A percentile compares a stretch with the other conserved stretches of the same genome.
These are phyloP conservation scores for Achatina immaculata DNA, from an alignment of 1,140 invertebrate species.

Conservation along the genomic window DNA sequence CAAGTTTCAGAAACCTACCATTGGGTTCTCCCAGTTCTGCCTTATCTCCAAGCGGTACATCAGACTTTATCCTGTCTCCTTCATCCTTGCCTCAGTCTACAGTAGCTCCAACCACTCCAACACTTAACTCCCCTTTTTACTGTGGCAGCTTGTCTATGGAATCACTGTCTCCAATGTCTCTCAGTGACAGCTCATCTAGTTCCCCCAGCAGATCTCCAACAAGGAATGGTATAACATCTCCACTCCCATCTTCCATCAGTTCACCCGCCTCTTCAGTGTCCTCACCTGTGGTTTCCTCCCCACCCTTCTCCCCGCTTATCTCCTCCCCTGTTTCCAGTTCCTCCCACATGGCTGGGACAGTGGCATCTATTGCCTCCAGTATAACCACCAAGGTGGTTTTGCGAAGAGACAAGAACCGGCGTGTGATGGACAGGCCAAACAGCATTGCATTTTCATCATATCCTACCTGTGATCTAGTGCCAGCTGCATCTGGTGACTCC, in stretches of 20 bases:
- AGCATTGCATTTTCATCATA: slow-evolving; percentile 70
- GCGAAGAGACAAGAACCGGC: slow-evolving; percentile 62
- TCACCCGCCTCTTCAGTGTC: slow-evolving; percentile 26
- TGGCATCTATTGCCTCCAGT: slow-evolving; percentile 26
- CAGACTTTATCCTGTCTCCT: slow-evolving; percentile 21
- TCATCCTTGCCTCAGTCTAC: slow-evolving; percentile 27
- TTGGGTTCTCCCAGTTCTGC: background rate
- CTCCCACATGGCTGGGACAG: slow-evolving; percentile 10
- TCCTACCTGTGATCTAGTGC: slow-evolving; percentile 64
- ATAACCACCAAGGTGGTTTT: slow-evolving; percentile 53
- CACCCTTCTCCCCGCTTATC: slow-evolving; percentile 14
- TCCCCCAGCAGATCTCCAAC: slow-evolving; percentile 31
- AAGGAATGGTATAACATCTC: slow-evolving; percentile 25
- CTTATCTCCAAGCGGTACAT: background rate
- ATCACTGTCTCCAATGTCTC: slow-evolving; percentile 48
- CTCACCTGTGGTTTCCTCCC: slow-evolving; percentile 23
- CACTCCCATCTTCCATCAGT: slow-evolving; percentile 24
- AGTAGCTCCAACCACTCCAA: slow-evolving; percentile 19
- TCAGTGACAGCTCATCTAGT: slow-evolving; percentile 40
- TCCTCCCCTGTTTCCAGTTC: slow-evolving; percentile 35
- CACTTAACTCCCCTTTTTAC: background rate
- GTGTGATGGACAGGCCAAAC: slow-evolving; percentile 63
- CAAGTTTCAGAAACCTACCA: background rate
- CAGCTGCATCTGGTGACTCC: slow-evolving; percentile 38
- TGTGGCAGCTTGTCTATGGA: slow-evolving; percentile 31